Percentiles rank a stretch among this genome's conserved stretches.
Evolutionary conservation across 1,140 invertebrate genomes (phyloP).

Genomic region (Drosophila kurseongensis): DNA sequence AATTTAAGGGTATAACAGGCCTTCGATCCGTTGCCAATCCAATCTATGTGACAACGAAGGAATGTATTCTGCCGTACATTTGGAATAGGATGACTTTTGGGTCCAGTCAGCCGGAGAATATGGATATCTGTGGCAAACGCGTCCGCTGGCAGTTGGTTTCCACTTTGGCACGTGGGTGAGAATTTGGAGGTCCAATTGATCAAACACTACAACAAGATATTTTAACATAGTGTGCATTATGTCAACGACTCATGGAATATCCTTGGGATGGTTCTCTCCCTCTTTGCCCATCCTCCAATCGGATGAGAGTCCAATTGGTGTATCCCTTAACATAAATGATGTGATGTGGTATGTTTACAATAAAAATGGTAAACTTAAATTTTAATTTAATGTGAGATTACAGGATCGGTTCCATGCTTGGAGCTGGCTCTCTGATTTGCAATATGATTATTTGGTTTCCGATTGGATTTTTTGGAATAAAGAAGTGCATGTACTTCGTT

Average conservation of each 20-base stretch:
- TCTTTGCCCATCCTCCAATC: background rate
- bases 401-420: conserved; percentile 59
- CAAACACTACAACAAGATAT: background rate
- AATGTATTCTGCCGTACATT: background rate
- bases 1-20: no score
- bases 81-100: background rate
- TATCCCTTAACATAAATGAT: background rate
- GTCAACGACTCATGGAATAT: conserved; percentile 10
- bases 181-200: background rate
- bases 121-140: conserved; percentile 2
- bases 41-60: background rate
- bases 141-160: conserved; percentile 4
- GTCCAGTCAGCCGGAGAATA: background rate
- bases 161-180: conserved; percentile 5
- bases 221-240: background rate
- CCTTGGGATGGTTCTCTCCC: conserved; percentile 29
- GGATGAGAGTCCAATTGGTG: conserved; percentile 6
- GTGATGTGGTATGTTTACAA: background rate
- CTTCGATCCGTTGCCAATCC: no score
- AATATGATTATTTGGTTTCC: conserved; percentile 53
- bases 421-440: conserved; percentile 35
- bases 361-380: no score
- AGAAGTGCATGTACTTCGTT: conserved; percentile 54
- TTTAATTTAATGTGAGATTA: background rate
- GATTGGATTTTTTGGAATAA: conserved; percentile 56